Base-by-base conservation (phyloP, 2,113 vertebrate genomes). In the Haemorhous mexicanus region DNA sequence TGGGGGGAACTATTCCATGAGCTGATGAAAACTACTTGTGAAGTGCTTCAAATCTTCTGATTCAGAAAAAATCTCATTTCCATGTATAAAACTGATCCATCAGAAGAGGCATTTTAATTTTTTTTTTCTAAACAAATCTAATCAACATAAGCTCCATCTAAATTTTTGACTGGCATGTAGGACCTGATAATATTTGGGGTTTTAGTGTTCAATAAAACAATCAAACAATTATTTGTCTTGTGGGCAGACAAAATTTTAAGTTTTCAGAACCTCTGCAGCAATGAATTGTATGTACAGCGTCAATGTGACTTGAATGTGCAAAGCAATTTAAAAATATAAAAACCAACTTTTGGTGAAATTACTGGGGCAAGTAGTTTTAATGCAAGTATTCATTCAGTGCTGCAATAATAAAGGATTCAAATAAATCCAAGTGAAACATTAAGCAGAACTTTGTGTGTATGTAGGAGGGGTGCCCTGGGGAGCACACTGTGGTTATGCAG, bases 351-450 rank as follows among this genome's bases (percentile, higher is more conserved):
- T 43, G 13, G 44, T 93, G 66, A 89, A 95, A 93, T 96, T 81
- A 73, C 43, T 79, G 23, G 17, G 56, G 63, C 35, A 68, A 95
- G 47, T 39, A 62, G 23, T 95, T 95, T 92, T 91, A 91, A 83
- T 59, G 75, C 37, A 90, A 77, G 64, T 47, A 66, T 85, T 89
- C 80, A 84, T 76, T 86, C 78, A 73, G 52, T 35, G 21, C 72
- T 85, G 67, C 56, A 95, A 93, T 77, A 94, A 88, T 76, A 84
- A 82, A 94, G 74, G 61, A 84, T 70, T 91, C 75, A 95, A 95
- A 95, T 82, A 94, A 93, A 89, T 88, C 82, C 84, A 95, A 86
- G 55, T 76, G 93, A 90, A 95, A 92, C 87, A 94, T 76, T 96
- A 83, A 81, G 74, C 90, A 92, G 95, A 97, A 86, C 50, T 73